Conservation (phyloP, 2,888 invertebrate genomes). For the Dendrolimus pini region DNA sequence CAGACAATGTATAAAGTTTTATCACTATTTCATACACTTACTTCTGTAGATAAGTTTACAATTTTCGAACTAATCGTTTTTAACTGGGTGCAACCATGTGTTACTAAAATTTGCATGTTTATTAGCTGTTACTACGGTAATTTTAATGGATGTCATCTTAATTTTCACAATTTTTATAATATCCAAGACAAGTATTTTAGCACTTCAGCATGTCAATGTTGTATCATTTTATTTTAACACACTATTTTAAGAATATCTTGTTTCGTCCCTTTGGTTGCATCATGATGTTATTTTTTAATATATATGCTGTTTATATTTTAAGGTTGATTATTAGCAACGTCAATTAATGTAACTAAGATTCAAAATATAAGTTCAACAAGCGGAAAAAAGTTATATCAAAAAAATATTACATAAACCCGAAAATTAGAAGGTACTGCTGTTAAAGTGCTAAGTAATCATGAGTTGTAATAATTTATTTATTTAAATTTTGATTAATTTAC, state of each 20-base stretch:
- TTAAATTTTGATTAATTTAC: too few species aligned
- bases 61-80: background rate
- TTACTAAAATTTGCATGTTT: background rate
- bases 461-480: too few species aligned
- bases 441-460: background rate
- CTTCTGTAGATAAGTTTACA: constrained; percentile 26
- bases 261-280: too few species aligned
- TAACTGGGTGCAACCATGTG: background rate
- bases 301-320: too few species aligned
- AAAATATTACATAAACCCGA: too few species aligned
- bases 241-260: background rate
- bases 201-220: constrained; percentile 7
- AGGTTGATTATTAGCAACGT: too few species aligned
- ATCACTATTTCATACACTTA: constrained; percentile 19
- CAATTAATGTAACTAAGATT: too few species aligned
- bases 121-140: background rate
- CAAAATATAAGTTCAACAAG: too few species aligned
- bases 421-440: too few species aligned
- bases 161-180: background rate
- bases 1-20: constrained; percentile 36
- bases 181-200: background rate
- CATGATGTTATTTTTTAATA: too few species aligned
- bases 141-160: background rate
- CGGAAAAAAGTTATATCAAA: too few species aligned
- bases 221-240: constrained; percentile 1